Conservation (phyloP, 2,113 vertebrate genomes). For the Galbula dea region DNA sequence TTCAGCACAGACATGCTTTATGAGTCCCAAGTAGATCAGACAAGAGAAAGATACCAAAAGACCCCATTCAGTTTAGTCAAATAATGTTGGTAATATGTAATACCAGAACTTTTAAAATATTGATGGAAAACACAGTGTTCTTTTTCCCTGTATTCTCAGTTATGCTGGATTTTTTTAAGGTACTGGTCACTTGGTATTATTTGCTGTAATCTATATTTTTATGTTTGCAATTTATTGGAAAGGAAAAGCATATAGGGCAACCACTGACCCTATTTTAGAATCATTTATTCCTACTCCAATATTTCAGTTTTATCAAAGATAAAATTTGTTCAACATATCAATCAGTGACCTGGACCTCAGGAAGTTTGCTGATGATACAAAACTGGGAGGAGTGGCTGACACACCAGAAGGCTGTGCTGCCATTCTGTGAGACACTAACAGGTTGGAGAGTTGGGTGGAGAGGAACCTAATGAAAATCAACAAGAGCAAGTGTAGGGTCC, state of each 20-base stretch:
- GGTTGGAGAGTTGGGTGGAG: no score
- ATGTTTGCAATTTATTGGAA: not conserved
- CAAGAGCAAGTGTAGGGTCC: no score
- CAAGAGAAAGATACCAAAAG: not conserved
- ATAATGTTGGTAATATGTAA: not conserved
- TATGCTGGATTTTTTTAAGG: not conserved
- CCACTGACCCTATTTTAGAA: not conserved
- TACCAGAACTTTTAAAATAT: not conserved
- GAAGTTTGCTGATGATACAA: no score
- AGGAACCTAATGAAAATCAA: no score
- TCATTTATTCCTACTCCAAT: not conserved
- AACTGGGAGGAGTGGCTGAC: no score
- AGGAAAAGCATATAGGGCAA: not conserved
- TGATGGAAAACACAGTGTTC: not conserved
- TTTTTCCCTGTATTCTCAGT: not conserved
- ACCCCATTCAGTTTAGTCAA: not conserved
- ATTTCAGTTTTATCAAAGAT: not conserved
- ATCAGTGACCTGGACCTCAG: no score
- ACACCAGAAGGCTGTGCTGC: no score
- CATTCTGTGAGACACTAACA: no score
- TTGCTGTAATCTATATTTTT: not conserved
- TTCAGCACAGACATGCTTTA: not conserved
- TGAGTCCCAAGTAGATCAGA: not conserved
- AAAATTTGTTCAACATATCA: no score
- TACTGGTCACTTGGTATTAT: not conserved